phyloP scores from a whole-genome alignment of 2,797 vertebrate species.

The Pampus argenteus region DNA sequence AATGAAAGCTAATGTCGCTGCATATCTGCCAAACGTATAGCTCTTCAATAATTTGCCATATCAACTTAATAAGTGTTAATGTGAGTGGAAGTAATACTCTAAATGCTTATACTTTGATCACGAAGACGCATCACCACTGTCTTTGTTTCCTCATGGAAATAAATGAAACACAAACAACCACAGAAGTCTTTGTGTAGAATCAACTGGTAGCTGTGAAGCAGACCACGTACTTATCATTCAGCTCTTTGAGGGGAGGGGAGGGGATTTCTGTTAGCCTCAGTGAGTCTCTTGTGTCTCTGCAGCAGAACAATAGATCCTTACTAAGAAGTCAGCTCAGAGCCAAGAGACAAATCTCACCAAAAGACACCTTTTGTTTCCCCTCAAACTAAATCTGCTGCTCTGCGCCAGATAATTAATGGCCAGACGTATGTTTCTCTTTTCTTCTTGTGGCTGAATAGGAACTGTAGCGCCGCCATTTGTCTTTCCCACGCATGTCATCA shows the following conservation, averaged over 20 bases:
- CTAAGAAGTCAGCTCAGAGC: conserved; percentile 66
- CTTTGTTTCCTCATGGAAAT: conserved; percentile 10
- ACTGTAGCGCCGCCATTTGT: conserved; percentile 64
- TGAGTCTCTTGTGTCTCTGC: conserved; percentile 52
- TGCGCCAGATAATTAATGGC: conserved; percentile 72
- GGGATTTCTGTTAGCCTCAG: conserved; percentile 25
- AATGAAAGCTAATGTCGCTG: not conserved
- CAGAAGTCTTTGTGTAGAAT: conserved; percentile 40
- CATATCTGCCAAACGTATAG: too few relatives aligned
- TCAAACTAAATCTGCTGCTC: conserved; percentile 64
- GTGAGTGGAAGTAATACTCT: too few relatives aligned
- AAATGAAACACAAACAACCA: conserved; percentile 26
- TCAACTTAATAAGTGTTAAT: too few relatives aligned
- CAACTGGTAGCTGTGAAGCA: conserved; percentile 48
- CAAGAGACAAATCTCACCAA: conserved; percentile 72
- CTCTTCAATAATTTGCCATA: too few relatives aligned
- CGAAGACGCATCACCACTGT: not conserved
- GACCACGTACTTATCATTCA: conserved; percentile 62
- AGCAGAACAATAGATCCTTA: conserved; percentile 70
- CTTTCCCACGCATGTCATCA: conserved; percentile 69
- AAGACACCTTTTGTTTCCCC: conserved; percentile 72
- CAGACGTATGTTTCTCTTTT: conserved; percentile 56
- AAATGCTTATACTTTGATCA: not conserved
- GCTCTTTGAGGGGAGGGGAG: conserved; percentile 26
- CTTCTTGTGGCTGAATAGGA: conserved; percentile 51